These are phyloP conservation scores for Cryptotis parvus DNA, from an alignment of 2,113 vertebrate species.

Conservation along the genomic window DNA sequence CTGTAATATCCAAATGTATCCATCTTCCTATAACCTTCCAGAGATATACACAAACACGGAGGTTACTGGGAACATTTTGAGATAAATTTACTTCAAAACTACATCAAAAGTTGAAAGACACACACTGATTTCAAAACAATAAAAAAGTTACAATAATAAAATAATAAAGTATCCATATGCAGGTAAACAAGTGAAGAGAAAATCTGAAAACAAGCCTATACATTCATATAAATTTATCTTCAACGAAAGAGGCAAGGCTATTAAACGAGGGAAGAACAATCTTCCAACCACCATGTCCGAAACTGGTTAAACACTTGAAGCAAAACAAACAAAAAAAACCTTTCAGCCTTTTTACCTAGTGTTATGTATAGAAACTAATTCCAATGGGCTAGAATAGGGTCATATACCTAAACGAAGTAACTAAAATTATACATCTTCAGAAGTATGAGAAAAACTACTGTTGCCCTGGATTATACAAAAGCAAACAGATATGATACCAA, in stretches of 20 bases:
- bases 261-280: no score
- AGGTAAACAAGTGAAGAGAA: not conserved
- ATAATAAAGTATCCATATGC: not conserved
- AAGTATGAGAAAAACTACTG: not conserved
- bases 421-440: not conserved
- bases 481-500: not conserved
- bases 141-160: not conserved
- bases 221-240: not conserved
- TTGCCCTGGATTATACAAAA: not conserved
- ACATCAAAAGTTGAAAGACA: not conserved
- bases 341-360: not conserved
- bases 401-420: no score
- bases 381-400: not conserved
- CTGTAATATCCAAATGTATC: not conserved
- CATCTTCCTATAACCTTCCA: not conserved
- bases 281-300: not conserved
- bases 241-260: not conserved
- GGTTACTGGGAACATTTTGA: not conserved
- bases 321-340: not conserved
- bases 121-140: slow-evolving; percentile 3
- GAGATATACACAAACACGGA: not conserved
- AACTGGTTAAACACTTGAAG: not conserved
- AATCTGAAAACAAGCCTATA: not conserved
- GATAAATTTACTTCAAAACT: not conserved
- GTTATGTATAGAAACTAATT: not conserved